Conservation (phyloP, 1,140 invertebrate genomes). For the Trissolcus basalis region DNA sequence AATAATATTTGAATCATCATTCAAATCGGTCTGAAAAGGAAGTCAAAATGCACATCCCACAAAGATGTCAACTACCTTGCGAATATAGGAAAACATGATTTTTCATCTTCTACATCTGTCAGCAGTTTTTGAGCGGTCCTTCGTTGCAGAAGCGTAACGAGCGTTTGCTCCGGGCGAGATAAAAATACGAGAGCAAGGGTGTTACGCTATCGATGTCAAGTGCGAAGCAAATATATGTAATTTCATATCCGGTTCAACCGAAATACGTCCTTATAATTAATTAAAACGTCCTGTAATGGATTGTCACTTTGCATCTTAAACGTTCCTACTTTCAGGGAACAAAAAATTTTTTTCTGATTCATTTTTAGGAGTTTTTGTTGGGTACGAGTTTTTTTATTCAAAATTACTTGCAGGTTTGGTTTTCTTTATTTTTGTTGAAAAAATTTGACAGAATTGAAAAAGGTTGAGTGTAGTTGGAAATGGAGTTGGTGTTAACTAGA, state of each 20-base stretch:
- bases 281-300: constrained; percentile 37
- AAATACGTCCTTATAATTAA: constrained; percentile 51
- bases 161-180: constrained; percentile 62
- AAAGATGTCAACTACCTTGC: constrained; percentile 40
- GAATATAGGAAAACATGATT: constrained; percentile 53
- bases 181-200: constrained; percentile 67
- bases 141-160: constrained; percentile 62
- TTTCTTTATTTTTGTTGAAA: neutral
- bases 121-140: constrained; percentile 56
- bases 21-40: too few relatives aligned
- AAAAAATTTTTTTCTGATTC: neutral
- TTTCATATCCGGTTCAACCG: constrained; percentile 57
- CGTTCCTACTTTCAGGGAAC: constrained; percentile 2
- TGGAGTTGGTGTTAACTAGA: constrained; percentile 66
- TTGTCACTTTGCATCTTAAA: constrained; percentile 44
- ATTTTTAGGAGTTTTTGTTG: too few relatives aligned
- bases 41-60: too few relatives aligned
- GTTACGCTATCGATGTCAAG: constrained; percentile 64
- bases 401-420: too few relatives aligned
- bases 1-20: too few relatives aligned
- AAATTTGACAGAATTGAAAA: constrained; percentile 3
- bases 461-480: constrained; percentile 24
- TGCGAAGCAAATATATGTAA: constrained; percentile 58
- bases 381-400: too few relatives aligned
- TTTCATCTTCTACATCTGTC: constrained; percentile 68